Evolutionary conservation across 2,888 invertebrate genomes (phyloP).

Genomic region (Orgyia antiqua): DNA sequence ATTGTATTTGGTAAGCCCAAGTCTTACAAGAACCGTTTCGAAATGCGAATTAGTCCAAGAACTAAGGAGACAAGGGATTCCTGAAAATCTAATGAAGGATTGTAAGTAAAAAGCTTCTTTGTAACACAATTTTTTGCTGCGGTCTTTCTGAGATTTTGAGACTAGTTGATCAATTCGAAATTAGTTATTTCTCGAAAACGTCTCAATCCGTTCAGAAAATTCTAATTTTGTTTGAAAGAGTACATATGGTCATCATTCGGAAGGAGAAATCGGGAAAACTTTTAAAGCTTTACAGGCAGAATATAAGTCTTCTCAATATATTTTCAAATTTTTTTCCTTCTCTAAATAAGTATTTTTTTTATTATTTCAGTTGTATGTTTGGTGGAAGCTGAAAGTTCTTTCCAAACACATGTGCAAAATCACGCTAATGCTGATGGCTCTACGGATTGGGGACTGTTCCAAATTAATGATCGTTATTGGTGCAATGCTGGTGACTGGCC

Average conservation of each 20-base stretch:
- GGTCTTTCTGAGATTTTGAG: no score
- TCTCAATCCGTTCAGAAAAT: no score
- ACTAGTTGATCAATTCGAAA: no score
- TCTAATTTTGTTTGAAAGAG: no score
- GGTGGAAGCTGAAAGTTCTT: slow-evolving; percentile 57
- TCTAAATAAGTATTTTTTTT: no score
- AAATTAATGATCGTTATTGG: slow-evolving; percentile 42
- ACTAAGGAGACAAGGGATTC: slow-evolving; percentile 40
- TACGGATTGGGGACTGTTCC: slow-evolving; percentile 45
- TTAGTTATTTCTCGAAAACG: no score
- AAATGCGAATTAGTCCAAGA: slow-evolving; percentile 40
- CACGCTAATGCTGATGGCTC: slow-evolving; percentile 53
- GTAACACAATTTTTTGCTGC: no score
- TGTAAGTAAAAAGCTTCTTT: slow-evolving; percentile 39
- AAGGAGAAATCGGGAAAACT: no score
- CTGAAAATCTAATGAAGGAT: slow-evolving; percentile 34
- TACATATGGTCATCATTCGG: no score
- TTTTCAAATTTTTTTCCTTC: no score
- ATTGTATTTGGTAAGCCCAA: slow-evolving; percentile 15
- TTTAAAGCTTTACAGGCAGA: no score
- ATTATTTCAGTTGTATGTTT: slow-evolving; percentile 56
- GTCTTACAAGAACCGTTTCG: slow-evolving; percentile 26
- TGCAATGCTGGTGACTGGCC: slow-evolving; percentile 25
- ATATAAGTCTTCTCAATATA: no score
- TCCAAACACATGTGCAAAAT: slow-evolving; percentile 56